phyloP scores from a whole-genome alignment of 2,797 vertebrate species.

The Tinamus major region DNA sequence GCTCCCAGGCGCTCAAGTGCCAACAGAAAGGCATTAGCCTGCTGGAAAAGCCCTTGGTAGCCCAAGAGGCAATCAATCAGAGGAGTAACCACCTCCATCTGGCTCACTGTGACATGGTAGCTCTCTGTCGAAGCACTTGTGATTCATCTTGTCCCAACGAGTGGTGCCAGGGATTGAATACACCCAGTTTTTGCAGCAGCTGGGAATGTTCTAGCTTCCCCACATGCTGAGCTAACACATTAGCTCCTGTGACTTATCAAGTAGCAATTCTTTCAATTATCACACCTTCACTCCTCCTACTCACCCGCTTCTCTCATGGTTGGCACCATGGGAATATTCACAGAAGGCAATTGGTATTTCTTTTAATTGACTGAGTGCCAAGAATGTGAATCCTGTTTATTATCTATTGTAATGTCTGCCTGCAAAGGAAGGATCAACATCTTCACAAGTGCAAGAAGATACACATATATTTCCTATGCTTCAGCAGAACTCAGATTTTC shows the following conservation, averaged over 20 bases:
- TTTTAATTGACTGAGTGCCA: constrained; percentile 75
- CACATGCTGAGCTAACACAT: constrained; percentile 71
- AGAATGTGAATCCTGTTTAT: constrained; percentile 59
- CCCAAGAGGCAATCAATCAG: constrained; percentile 80
- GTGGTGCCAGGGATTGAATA: constrained; percentile 74
- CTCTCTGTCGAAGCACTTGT: constrained; percentile 73
- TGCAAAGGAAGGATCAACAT: background rate
- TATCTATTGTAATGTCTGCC: constrained; percentile 30
- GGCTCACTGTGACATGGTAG: constrained; percentile 78
- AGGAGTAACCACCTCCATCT: constrained; percentile 81
- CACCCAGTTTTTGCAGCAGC: constrained; percentile 66
- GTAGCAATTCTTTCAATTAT: constrained; percentile 82
- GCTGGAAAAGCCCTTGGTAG: constrained; percentile 77
- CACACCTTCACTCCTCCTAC: constrained; percentile 76
- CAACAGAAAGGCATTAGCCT: constrained; percentile 73
- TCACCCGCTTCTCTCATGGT: constrained; percentile 69
- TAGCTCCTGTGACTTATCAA: constrained; percentile 75
- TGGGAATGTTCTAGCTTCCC: constrained; percentile 76
- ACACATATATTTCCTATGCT: background rate
- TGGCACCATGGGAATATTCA: constrained; percentile 73
- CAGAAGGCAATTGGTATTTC: constrained; percentile 72
- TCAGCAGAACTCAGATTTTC: background rate
- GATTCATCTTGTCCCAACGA: constrained; percentile 81
- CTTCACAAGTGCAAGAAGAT: background rate
- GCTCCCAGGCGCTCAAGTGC: constrained; percentile 44